Evolutionary conservation across 2,797 vertebrate genomes (phyloP), one percentile per base, ranked within the genome.

Genomic region (Mus spretus): DNA sequence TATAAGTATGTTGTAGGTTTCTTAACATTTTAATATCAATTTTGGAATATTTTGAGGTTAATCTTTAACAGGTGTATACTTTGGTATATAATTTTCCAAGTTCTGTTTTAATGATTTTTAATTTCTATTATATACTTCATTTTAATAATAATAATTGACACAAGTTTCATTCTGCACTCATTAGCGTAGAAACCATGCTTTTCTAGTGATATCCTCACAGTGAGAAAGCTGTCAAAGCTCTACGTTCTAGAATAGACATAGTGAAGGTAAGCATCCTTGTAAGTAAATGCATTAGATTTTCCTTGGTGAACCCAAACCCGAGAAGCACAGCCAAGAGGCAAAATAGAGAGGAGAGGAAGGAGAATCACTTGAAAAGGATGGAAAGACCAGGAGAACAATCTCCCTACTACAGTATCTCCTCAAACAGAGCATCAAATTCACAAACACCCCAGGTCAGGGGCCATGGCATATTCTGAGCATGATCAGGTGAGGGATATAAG

Each of bases 141-240:
- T 34, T 72, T 87, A 40, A 40, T 37, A 61, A 28, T 47, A 47
- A 63, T 50, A 74, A 57, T 28, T 14, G 9, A 57, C 11, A 7
- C 15, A 2, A 40, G 4, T 34, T 59, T 67, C 11, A 40, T 24
- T 63, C 10, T 87, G 17, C 57, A 14, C 13, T n/a, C 0, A 55
- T 59, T 57, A 67, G 19, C 55, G 12, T 6, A 28, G 57, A 47
- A 57, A 1, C 19, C 31, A 26, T 12, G 22, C 2, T 85, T 92
- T 82, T n/a, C 14, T 28, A 17, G 37, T 3, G 10, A 37, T 34
- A 0, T 34, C 14, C 3, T 85, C 34, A 11, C 26, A 1, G 0
- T 2, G n/a, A 55, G 3, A 24, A 26, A 4, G 2, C 15, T 13
- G 44, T 88, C 47, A 31, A 3, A 5, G 28, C 4, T 9, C 31